Percentiles rank a stretch among this genome's conserved stretches.
Evolutionary conservation across 1,140 invertebrate genomes (phyloP).

Genomic region (Calephelis virginiensis): DNA sequence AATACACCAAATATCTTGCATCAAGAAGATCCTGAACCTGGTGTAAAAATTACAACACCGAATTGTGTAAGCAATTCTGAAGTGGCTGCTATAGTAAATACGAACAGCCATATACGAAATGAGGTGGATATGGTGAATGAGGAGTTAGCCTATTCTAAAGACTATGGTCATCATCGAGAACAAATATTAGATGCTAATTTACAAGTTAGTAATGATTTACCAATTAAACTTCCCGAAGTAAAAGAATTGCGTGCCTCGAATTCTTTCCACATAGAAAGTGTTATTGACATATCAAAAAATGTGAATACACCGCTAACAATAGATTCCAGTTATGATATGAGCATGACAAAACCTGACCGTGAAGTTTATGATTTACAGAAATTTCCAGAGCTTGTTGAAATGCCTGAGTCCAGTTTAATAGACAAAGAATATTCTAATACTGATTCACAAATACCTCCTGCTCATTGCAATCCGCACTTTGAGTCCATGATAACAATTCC

Average conservation of each 20-base stretch:
- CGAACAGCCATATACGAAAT: neutral
- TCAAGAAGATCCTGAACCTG: neutral
- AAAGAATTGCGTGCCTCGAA: neutral
- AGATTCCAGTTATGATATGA: neutral
- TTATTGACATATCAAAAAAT: neutral
- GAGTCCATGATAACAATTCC: constrained; percentile 20
- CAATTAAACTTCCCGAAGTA: neutral
- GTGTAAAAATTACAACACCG: neutral
- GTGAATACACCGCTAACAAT: neutral
- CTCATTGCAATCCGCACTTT: constrained; percentile 19
- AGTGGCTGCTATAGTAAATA: neutral
- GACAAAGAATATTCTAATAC: constrained; percentile 1
- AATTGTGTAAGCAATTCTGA: neutral
- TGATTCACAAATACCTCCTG: constrained; percentile 18
- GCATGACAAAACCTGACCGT: neutral
- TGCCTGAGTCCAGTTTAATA: neutral
- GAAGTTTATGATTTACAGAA: neutral
- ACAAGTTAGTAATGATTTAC: neutral
- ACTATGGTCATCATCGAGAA: neutral
- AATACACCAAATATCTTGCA: neutral
- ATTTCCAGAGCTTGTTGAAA: neutral
- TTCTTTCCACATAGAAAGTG: neutral
- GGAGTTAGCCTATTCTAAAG: neutral
- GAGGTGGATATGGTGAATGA: neutral
- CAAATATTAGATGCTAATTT: neutral